A percentile compares a stretch with the other conserved stretches of the same genome.
Evolutionary conservation across 2,797 vertebrate genomes (phyloP).

Genomic region (Sarcophilus harrisii): DNA sequence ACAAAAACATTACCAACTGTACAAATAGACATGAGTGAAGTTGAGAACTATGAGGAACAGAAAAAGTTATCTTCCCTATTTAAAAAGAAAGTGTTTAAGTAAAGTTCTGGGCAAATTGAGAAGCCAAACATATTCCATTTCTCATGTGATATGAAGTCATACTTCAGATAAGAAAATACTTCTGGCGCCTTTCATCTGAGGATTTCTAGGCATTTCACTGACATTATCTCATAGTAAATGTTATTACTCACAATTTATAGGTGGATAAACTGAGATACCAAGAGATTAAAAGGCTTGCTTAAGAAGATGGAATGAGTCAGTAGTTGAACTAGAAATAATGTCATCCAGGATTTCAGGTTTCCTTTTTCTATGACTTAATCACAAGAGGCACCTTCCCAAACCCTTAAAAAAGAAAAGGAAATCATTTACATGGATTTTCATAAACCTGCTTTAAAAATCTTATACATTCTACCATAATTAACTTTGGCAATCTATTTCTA

Average conservation of each 20-base stretch:
- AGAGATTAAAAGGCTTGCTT: constrained; percentile 50
- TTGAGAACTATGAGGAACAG: constrained; percentile 27
- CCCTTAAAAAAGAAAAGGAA: constrained; percentile 18
- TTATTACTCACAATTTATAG: constrained; percentile 60
- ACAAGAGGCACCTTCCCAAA: constrained; percentile 58
- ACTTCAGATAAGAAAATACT: constrained; percentile 56
- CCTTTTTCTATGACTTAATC: constrained; percentile 42
- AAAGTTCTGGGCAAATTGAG: background rate
- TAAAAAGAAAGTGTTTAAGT: background rate
- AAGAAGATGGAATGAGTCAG: constrained; percentile 8
- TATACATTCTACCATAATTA: constrained; percentile 44
- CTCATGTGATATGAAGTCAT: constrained; percentile 66
- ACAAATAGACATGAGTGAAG: constrained; percentile 14
- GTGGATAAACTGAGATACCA: constrained; percentile 56
- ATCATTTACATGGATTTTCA: constrained; percentile 26
- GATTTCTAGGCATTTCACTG: constrained; percentile 43
- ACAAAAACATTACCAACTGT: constrained; percentile 13
- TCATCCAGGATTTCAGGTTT: constrained; percentile 63
- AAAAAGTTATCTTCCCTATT: background rate
- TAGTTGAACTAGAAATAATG: constrained; percentile 45
- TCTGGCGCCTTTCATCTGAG: constrained; percentile 50
- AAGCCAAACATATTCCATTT: constrained; percentile 33
- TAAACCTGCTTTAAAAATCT: constrained; percentile 49
- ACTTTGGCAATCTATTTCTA: constrained; percentile 36
- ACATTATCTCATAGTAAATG: constrained; percentile 71